These are phyloP conservation scores for Heteromurus nitidus DNA, from an alignment of 2,888 invertebrate genomes.

Conservation along the genomic window DNA sequence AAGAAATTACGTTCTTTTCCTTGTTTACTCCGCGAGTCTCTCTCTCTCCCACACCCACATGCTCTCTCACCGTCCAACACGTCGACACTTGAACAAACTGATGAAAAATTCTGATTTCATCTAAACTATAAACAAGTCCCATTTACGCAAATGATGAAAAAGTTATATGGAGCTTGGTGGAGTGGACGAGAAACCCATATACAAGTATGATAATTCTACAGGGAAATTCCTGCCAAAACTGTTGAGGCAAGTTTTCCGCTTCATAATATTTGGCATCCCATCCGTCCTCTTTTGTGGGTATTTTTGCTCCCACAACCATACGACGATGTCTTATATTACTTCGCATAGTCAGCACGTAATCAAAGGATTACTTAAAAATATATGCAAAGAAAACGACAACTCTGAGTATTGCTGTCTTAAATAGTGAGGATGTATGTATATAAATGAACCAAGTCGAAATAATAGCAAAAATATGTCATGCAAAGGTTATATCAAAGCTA, in stretches of 20 bases:
- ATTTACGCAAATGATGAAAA: neutral
- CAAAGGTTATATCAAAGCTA: neutral
- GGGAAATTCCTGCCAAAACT: slow-evolving; percentile 7
- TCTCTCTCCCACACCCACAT: neutral
- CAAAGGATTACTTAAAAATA: too few species aligned
- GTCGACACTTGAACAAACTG: neutral
- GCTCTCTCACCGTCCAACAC: neutral
- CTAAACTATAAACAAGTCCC: neutral
- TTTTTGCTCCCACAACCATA: neutral
- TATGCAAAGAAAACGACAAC: too few species aligned
- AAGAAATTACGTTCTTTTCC: neutral
- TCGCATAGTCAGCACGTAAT: too few species aligned
- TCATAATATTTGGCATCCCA: neutral
- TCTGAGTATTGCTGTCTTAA: too few species aligned
- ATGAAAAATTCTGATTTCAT: slow-evolving; percentile 27
- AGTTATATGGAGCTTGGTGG: neutral
- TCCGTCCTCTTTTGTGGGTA: slow-evolving; percentile 7
- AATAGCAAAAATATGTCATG: slow-evolving; percentile 3
- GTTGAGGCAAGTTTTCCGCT: slow-evolving; percentile 10
- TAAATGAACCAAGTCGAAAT: slow-evolving; percentile 2
- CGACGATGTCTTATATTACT: too few species aligned
- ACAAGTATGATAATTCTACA: slow-evolving; percentile 1
- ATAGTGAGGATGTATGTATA: too few species aligned
- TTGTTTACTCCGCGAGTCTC: neutral
- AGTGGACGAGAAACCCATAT: slow-evolving; percentile 2